Conservation (phyloP, 2,113 vertebrate species). For the Neodontobutis hainanensis region DNA sequence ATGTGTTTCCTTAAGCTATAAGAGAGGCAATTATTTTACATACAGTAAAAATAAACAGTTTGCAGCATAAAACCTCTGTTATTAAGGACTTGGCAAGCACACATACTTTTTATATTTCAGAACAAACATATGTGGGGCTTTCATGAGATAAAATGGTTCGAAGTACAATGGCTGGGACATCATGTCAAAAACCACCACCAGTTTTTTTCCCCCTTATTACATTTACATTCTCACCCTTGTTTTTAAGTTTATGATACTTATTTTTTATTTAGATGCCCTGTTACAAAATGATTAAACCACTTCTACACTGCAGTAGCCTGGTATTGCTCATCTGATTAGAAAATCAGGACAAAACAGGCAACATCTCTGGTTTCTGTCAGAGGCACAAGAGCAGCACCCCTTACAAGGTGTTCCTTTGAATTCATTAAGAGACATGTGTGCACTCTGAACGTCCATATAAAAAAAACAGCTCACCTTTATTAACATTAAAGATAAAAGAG, state of each 20-base stretch:
- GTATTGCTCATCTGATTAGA: too few species aligned
- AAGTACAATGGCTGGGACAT: too few species aligned
- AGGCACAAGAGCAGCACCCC: not conserved
- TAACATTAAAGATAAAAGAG: not conserved
- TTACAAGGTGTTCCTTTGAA: not conserved
- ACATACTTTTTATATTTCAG: constrained; percentile 22
- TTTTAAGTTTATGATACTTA: too few species aligned
- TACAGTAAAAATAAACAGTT: constrained; percentile 29
- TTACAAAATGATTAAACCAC: too few species aligned
- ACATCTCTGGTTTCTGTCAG: not conserved
- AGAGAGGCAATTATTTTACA: not conserved
- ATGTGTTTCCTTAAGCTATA: not conserved
- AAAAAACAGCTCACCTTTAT: not conserved
- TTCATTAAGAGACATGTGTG: not conserved
- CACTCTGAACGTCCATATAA: not conserved
- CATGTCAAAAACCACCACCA: too few species aligned
- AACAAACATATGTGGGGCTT: constrained; percentile 31
- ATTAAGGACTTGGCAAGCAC: constrained; percentile 26
- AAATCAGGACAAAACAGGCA: too few species aligned
- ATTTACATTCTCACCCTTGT: too few species aligned
- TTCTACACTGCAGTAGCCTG: too few species aligned
- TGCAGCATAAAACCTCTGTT: constrained; percentile 28
- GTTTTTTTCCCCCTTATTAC: too few species aligned
- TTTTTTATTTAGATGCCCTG: too few species aligned
- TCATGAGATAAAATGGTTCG: not conserved